A percentile compares a stretch with the other conserved stretches of the same genome.
Conservation (phyloP, 1,140 invertebrate genomes). For the Cataglyphis hispanica region DNA sequence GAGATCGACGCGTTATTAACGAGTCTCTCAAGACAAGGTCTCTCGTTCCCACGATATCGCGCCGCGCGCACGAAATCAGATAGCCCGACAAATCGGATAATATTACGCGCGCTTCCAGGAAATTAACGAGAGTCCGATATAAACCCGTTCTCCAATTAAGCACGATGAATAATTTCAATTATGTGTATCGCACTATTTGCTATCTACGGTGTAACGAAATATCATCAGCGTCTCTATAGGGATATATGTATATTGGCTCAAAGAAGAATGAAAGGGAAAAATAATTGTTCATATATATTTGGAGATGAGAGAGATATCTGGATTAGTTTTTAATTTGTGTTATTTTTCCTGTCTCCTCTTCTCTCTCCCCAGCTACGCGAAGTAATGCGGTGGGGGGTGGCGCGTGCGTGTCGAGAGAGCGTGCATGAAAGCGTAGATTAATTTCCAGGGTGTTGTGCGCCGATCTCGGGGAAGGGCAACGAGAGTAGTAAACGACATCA, state of each 20-base stretch:
- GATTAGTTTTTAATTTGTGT: conserved; percentile 82
- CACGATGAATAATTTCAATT: conserved; percentile 36
- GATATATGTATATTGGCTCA: no score
- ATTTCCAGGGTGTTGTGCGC: conserved; percentile 41
- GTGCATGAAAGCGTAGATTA: conserved; percentile 61
- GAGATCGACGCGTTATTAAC: conserved; percentile 39
- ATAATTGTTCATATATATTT: conserved; percentile 66
- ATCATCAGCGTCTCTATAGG: neutral
- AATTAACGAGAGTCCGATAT: conserved; percentile 12
- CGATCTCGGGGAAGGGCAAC: conserved; percentile 21
- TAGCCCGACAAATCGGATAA: conserved; percentile 31
- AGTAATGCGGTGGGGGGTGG: conserved; percentile 9
- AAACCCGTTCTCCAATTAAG: conserved; percentile 14
- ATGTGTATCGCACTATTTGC: neutral
- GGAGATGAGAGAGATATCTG: conserved; percentile 63
- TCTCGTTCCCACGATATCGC: conserved; percentile 28
- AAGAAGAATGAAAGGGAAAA: conserved; percentile 7
- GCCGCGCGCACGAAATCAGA: conserved; percentile 27
- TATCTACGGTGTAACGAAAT: neutral
- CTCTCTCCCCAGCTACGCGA: neutral
- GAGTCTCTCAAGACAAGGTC: conserved; percentile 15
- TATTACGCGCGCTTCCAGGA: conserved; percentile 22
- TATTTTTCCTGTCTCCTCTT: neutral
- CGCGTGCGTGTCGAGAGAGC: conserved; percentile 33
- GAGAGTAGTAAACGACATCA: conserved; percentile 39